These are phyloP conservation scores for Drosophila arizonae DNA, from an alignment of 1,140 invertebrate species.

Conservation along the genomic window DNA sequence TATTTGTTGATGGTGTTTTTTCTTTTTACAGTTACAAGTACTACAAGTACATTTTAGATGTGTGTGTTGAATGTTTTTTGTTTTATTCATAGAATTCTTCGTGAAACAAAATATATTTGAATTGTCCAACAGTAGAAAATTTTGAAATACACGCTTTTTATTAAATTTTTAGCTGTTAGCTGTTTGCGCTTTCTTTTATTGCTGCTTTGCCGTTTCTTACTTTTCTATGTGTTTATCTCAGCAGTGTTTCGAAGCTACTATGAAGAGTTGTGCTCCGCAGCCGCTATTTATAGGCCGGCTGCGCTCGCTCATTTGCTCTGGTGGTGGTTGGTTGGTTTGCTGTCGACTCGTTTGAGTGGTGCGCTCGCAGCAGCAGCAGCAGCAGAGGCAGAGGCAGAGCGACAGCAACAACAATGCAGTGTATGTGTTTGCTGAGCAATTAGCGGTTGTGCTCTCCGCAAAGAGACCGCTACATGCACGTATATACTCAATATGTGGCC, in stretches of 20 bases:
- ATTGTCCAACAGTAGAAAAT: conserved; percentile 64
- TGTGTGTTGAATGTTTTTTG: conserved; percentile 14
- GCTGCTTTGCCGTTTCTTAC: conserved; percentile 47
- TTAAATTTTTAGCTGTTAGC: conserved; percentile 40
- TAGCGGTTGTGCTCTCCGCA: conserved; percentile 53
- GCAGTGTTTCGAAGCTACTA: conserved; percentile 82
- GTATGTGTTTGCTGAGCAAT: conserved; percentile 54
- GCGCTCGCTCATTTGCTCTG: conserved; percentile 12
- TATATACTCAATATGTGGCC: conserved; percentile 21
- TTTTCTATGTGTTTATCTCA: conserved; percentile 61
- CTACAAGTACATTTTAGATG: conserved; percentile 47
- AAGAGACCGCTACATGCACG: conserved; percentile 42
- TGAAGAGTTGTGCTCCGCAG: conserved; percentile 44
- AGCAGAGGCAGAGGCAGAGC: not conserved
- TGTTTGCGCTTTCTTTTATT: conserved; percentile 41
- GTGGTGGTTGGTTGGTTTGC: conserved; percentile 15
- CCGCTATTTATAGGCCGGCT: conserved; percentile 63
- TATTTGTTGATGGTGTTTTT: conserved; percentile 20
- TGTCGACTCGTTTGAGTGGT: conserved; percentile 20
- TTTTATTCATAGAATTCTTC: conserved; percentile 77
- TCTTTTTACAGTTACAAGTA: conserved; percentile 42
- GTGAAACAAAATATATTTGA: conserved; percentile 60
- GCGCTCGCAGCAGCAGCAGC: conserved; percentile 5
- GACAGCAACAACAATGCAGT: conserved; percentile 17
- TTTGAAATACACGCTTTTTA: conserved; percentile 60